Evolutionary conservation across 2,113 vertebrate genomes (phyloP).

Genomic region (Jaculus jaculus): DNA sequence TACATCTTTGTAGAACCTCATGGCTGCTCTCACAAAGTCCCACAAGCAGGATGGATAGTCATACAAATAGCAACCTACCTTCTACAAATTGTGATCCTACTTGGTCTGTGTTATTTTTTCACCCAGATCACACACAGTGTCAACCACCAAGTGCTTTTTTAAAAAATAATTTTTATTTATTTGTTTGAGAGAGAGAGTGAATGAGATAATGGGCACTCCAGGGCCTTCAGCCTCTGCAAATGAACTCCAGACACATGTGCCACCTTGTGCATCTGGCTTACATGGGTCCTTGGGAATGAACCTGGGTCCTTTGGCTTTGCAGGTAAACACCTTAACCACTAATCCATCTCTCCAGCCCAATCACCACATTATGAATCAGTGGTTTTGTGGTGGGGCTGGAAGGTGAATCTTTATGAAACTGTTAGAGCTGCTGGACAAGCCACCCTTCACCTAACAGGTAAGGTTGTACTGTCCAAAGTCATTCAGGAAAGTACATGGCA

Average conservation of each 20-base stretch:
- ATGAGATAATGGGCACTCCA: no score
- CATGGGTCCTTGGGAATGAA: no score
- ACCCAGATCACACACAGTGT: no score
- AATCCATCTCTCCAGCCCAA: no score
- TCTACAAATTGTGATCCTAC: background rate
- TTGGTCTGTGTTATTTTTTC: background rate
- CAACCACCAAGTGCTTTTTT: background rate
- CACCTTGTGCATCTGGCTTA: no score
- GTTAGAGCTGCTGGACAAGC: background rate
- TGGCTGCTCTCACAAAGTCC: background rate
- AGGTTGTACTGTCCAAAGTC: no score
- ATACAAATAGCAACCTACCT: background rate
- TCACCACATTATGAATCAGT: background rate
- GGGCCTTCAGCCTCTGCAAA: no score
- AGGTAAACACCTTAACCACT: no score
- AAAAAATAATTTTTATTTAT: no score
- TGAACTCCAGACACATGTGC: no score
- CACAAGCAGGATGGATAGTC: background rate
- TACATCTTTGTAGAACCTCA: background rate
- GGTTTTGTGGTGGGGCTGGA: background rate
- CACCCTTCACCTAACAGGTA: background rate
- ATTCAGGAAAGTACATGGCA: background rate
- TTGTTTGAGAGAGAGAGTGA: no score
- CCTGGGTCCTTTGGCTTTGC: no score
- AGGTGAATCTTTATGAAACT: background rate